Conservation (phyloP, 2,888 invertebrate species). For the Helobdella robusta region DNA sequence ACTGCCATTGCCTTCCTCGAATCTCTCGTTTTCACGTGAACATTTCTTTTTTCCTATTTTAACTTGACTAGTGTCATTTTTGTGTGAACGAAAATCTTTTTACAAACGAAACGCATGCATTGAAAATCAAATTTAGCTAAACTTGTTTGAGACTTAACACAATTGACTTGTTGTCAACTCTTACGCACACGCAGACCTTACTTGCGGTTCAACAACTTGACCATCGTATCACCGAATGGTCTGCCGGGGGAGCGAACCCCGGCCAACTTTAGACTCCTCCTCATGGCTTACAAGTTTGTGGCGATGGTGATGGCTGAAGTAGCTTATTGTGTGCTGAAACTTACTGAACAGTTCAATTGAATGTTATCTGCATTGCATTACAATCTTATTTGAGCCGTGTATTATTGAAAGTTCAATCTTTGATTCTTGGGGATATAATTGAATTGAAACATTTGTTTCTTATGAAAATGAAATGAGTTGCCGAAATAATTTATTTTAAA, state of each 20-base stretch:
- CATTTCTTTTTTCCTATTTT: neutral
- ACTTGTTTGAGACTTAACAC: too few species aligned
- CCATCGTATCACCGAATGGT: constrained; percentile 62
- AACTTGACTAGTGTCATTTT: neutral
- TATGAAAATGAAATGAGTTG: neutral
- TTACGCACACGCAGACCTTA: constrained; percentile 49
- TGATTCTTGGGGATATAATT: too few species aligned
- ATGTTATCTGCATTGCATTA: neutral
- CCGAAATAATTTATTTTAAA: neutral
- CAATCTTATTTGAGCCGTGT: neutral
- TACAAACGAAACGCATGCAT: neutral
- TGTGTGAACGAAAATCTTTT: neutral
- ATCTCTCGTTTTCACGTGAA: constrained; percentile 47
- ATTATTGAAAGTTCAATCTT: neutral
- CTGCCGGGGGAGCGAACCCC: constrained; percentile 50
- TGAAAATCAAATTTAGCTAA: neutral
- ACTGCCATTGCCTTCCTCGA: constrained; percentile 47
- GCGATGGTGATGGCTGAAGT: neutral
- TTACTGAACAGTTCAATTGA: neutral
- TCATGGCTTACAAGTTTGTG: constrained; percentile 37
- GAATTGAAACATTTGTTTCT: neutral
- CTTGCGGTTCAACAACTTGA: constrained; percentile 61
- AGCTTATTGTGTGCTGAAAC: neutral
- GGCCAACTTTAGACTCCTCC: constrained; percentile 40
- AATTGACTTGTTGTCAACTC: too few species aligned